A percentile compares a stretch with the other conserved stretches of the same genome.
Evolutionary conservation across 2,797 vertebrate genomes (phyloP).

Genomic region (Pachyuromys duprasi): DNA sequence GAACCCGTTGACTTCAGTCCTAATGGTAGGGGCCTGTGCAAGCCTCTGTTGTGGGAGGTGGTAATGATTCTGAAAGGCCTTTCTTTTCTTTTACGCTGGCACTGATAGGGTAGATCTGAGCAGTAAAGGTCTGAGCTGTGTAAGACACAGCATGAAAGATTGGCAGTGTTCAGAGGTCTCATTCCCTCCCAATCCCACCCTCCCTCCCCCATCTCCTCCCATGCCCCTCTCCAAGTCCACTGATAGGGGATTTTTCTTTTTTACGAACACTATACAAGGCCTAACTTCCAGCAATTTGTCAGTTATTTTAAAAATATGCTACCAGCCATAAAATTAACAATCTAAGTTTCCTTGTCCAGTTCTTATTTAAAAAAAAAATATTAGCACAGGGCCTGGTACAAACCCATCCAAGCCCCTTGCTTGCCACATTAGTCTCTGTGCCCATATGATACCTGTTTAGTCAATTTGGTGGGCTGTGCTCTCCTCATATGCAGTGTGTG

Average conservation of each 20-base stretch:
- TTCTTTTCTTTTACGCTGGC: neutral
- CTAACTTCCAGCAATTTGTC: neutral
- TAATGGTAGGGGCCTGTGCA: fast-evolving
- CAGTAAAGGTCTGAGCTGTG: neutral
- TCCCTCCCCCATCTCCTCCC: neutral
- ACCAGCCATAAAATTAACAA: neutral
- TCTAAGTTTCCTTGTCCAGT: neutral
- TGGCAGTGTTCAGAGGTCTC: neutral
- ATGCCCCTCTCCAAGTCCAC: too few species aligned
- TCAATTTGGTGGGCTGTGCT: neutral
- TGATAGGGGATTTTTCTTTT: neutral
- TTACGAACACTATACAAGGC: neutral
- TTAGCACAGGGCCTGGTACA: neutral
- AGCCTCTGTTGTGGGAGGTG: neutral
- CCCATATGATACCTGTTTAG: neutral
- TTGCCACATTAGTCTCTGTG: neutral
- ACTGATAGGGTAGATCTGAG: neutral
- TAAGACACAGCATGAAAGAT: neutral
- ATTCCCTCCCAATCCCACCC: too few species aligned
- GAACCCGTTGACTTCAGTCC: neutral
- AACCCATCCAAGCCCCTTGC: neutral
- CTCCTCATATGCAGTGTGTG: neutral
- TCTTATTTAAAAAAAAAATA: neutral
- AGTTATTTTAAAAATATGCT: neutral
- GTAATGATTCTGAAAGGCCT: neutral